Conservation (phyloP, 2,888 invertebrate genomes). For the Drosophila mulleri region DNA sequence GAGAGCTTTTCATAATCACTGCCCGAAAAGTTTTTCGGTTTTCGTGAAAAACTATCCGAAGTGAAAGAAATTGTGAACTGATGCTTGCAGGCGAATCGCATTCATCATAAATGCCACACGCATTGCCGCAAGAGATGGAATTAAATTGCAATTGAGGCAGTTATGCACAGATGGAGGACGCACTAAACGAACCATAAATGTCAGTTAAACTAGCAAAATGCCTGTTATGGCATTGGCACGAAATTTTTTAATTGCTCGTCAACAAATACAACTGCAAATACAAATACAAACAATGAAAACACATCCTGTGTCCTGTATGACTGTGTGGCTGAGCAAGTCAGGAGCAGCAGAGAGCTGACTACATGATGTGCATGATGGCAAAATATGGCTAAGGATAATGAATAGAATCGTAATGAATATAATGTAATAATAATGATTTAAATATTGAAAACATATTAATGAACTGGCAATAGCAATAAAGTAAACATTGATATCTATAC, state of each 20-base stretch:
- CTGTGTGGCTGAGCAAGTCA: not conserved
- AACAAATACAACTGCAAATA: conserved; percentile 61
- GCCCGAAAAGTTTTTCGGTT: conserved; percentile 4
- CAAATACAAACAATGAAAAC: conserved; percentile 51
- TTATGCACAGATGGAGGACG: conserved; percentile 28
- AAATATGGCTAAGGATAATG: not conserved
- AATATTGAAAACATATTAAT: no score
- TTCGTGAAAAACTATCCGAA: conserved; percentile 5
- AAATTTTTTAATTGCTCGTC: conserved; percentile 73
- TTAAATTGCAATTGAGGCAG: conserved; percentile 37
- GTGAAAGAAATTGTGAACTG: conserved; percentile 4
- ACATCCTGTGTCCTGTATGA: not conserved
- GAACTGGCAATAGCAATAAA: no score
- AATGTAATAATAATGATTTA: no score
- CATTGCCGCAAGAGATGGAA: conserved; percentile 25
- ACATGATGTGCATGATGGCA: not conserved
- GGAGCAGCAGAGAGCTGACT: conserved; percentile 1
- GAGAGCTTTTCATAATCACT: conserved; percentile 19
- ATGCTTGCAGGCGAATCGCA: conserved; percentile 12
- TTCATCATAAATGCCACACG: conserved; percentile 58
- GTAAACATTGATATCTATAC: no score
- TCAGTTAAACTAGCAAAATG: conserved; percentile 57
- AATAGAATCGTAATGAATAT: no score
- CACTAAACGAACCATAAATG: conserved; percentile 61
- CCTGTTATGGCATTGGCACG: conserved; percentile 65